Conservation (phyloP, 2,797 vertebrate species). For the Sebastes hopkinsi region DNA sequence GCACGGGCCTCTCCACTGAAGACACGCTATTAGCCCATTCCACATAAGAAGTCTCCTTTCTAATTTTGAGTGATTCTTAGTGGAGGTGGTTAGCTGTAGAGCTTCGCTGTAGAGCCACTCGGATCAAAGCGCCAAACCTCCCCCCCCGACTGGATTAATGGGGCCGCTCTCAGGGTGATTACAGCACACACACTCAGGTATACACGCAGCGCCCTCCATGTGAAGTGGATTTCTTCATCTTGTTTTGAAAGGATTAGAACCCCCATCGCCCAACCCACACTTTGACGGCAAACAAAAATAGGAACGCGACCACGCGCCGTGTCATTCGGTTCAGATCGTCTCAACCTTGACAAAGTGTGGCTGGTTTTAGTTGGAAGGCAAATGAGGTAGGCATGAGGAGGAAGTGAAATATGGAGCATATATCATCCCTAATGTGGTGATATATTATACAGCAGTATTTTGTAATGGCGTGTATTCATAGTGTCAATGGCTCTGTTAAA, state of each 20-base stretch:
- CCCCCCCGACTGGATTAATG: constrained; percentile 55
- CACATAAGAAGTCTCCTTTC: constrained; percentile 50
- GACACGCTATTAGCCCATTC: constrained; percentile 50
- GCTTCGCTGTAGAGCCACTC: constrained; percentile 47
- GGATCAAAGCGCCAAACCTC: constrained; percentile 50
- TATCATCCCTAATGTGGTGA: constrained; percentile 61
- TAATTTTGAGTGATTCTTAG: constrained; percentile 52
- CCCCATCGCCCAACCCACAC: not conserved
- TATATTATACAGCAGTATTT: constrained; percentile 66
- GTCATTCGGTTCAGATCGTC: constrained; percentile 27
- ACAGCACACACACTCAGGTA: constrained; percentile 45
- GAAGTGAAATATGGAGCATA: constrained; percentile 51
- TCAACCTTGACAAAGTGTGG: constrained; percentile 63
- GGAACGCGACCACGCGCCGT: not conserved
- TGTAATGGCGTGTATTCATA: constrained; percentile 70
- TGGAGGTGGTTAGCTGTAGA: constrained; percentile 33
- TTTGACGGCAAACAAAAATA: constrained; percentile 32
- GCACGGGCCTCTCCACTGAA: constrained; percentile 43
- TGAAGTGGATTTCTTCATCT: constrained; percentile 58
- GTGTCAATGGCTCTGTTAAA: constrained; percentile 75
- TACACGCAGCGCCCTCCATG: not conserved
- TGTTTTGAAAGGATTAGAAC: constrained; percentile 54
- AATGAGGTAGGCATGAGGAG: constrained; percentile 33
- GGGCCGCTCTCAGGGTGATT: constrained; percentile 50
- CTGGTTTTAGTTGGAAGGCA: constrained; percentile 23